A percentile compares a stretch with the other conserved stretches of the same genome.
These are phyloP conservation scores for Ailuropoda melanoleuca DNA, from an alignment of 2,113 vertebrate genomes.

Conservation along the genomic window DNA sequence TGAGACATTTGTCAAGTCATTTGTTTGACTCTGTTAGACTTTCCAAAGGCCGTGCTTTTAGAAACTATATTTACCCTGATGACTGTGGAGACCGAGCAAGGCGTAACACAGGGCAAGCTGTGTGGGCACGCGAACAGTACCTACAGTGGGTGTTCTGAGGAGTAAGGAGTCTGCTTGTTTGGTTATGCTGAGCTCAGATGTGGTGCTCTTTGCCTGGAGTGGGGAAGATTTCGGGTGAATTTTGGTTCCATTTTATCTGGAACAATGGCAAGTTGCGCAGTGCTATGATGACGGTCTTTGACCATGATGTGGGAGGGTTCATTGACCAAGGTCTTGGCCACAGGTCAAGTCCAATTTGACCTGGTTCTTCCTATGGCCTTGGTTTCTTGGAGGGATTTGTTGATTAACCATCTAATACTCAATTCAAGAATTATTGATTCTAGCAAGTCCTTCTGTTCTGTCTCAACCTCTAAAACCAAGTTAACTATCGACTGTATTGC, in stretches of 20 bases:
- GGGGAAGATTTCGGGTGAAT: neutral
- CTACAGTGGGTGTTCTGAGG: neutral
- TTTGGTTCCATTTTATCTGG: neutral
- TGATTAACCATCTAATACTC: neutral
- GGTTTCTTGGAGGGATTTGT: neutral
- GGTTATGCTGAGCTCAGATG: neutral
- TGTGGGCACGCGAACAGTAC: neutral
- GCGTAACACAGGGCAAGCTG: neutral
- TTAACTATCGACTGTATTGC: neutral
- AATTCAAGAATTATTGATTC: neutral
- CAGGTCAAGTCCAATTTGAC: neutral
- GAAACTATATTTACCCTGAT: neutral
- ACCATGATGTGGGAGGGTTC: neutral
- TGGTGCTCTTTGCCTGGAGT: neutral
- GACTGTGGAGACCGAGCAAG: neutral
- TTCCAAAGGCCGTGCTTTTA: neutral
- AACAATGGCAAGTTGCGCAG: neutral
- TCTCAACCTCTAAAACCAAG: neutral
- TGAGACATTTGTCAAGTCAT: neutral
- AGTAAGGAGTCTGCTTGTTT: neutral
- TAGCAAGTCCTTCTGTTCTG: neutral
- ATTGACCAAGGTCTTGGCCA: neutral
- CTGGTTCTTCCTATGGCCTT: neutral
- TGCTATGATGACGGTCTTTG: neutral
- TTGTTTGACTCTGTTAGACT: neutral